phyloP scores from a whole-genome alignment of 2,888 invertebrate species.

The Polylopha cassiicola region DNA sequence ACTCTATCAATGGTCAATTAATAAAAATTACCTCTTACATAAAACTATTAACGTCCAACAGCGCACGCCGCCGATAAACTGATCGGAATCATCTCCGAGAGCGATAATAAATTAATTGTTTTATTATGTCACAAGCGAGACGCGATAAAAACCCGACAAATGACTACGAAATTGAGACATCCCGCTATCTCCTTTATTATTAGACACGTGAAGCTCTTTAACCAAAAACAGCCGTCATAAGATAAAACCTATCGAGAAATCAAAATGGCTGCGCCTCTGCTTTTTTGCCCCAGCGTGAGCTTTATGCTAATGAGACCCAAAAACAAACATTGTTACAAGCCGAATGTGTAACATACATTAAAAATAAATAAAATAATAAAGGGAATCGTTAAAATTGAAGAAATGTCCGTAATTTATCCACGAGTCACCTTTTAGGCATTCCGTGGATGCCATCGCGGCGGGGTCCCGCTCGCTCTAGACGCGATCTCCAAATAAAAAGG shows the following conservation, averaged over 20 bases:
- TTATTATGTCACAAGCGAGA: constrained; percentile 69
- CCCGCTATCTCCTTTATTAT: constrained; percentile 70
- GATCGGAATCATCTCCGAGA: constrained; percentile 63
- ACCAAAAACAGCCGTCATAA: constrained; percentile 55
- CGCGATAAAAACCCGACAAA: constrained; percentile 69
- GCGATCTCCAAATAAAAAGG: constrained; percentile 72
- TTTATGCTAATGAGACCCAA: constrained; percentile 74
- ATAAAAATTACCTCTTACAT: constrained; percentile 71
- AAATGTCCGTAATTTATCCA: constrained; percentile 76
- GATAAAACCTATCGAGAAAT: constrained; percentile 63
- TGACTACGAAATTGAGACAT: constrained; percentile 71
- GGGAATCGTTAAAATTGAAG: constrained; percentile 76
- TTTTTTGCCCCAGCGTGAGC: constrained; percentile 64
- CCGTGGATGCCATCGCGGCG: constrained; percentile 72
- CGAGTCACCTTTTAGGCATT: constrained; percentile 76
- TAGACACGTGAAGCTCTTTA: constrained; percentile 55
- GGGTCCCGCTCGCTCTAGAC: constrained; percentile 69
- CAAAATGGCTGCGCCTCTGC: constrained; percentile 54
- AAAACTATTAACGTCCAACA: constrained; percentile 68
- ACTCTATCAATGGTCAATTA: constrained; percentile 68
- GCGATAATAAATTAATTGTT: constrained; percentile 74
- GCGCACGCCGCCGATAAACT: constrained; percentile 61
- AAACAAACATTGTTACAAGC: constrained; percentile 76
- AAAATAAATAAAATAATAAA: constrained; percentile 78
- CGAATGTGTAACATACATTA: constrained; percentile 76